Conservation (phyloP, 2,113 vertebrate genomes). For the Strigops habroptila region DNA sequence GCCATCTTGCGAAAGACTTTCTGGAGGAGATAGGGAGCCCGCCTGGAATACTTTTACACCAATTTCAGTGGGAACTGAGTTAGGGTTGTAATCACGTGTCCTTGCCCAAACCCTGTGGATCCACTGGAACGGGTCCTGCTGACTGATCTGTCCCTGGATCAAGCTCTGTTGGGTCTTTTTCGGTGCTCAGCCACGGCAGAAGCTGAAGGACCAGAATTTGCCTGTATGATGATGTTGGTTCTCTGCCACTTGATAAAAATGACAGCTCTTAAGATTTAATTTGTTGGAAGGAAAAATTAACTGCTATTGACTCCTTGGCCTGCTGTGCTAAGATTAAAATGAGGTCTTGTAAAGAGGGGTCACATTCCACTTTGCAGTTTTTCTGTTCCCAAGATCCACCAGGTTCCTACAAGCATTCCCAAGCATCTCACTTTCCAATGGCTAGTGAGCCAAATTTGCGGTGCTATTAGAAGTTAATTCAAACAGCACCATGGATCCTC, state of each 20-base stretch:
- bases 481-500: background rate
- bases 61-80: background rate
- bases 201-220: background rate
- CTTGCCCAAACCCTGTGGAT: background rate
- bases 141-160: background rate
- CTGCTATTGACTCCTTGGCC: background rate
- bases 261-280: background rate
- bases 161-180: background rate
- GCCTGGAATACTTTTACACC: background rate
- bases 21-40: background rate
- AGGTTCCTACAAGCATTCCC: background rate
- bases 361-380: background rate
- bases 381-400: background rate
- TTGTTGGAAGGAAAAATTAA: background rate
- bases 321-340: background rate
- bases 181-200: background rate
- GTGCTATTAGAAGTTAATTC: background rate
- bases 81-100: rapidly evolving
- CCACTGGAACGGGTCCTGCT: background rate
- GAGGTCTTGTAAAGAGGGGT: background rate
- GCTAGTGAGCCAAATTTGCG: background rate
- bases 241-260: background rate
- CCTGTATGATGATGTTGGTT: background rate
- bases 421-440: background rate
- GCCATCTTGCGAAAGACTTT: background rate